Evolutionary conservation across 2,888 invertebrate species (phyloP).

Genomic region (Aricia artaxerxes): DNA sequence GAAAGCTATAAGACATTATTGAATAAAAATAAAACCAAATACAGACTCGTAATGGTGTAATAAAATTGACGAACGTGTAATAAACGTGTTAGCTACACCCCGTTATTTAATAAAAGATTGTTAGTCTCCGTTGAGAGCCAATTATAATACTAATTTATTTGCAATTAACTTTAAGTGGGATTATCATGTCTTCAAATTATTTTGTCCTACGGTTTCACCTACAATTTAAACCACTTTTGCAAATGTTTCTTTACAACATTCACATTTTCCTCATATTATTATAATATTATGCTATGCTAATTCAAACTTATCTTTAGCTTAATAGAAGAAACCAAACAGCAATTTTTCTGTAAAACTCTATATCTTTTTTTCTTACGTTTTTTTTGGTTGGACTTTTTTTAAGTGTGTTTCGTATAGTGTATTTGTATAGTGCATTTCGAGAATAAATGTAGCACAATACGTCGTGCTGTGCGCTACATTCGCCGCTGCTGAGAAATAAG

Average conservation of each 20-base stretch:
- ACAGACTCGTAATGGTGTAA: conserved; percentile 22
- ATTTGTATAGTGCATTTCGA: not conserved
- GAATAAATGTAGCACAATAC: conserved; percentile 1
- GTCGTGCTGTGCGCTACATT: conserved; percentile 44
- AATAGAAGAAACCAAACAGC: not conserved
- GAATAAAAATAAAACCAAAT: conserved; percentile 1
- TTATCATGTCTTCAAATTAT: not conserved
- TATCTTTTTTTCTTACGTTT: not conserved
- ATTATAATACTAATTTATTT: conserved; percentile 33
- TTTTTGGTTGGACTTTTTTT: not conserved
- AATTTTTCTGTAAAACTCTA: too few relatives aligned
- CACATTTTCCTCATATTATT: not conserved
- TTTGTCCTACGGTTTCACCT: not conserved
- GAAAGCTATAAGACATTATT: not conserved
- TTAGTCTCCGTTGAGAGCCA: conserved; percentile 39
- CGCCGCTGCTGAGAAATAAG: conserved; percentile 55
- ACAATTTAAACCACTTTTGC: not conserved
- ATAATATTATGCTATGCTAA: too few relatives aligned
- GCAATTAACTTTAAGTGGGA: conserved; percentile 24
- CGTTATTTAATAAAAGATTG: conserved; percentile 39
- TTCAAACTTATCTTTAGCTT: not conserved
- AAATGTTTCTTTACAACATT: not conserved
- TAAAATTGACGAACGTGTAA: conserved; percentile 27
- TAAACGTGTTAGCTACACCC: conserved; percentile 35
- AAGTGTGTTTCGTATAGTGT: not conserved